phyloP scores from a whole-genome alignment of 2,888 invertebrate species.

The Torymus texanus region DNA sequence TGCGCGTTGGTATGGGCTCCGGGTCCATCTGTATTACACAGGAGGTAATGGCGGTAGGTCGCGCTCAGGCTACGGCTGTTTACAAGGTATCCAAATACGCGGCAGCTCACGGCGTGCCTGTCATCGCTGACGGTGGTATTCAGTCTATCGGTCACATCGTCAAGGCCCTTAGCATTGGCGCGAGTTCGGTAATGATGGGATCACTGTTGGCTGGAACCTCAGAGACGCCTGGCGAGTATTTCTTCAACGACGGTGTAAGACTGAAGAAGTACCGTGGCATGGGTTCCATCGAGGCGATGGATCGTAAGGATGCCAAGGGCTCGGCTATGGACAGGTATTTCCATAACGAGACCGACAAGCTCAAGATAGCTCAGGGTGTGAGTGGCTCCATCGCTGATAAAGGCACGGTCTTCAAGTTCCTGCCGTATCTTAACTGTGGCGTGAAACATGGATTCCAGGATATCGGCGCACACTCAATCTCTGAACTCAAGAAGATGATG shows the following conservation, averaged over 20 bases:
- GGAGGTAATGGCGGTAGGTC: constrained; percentile 98
- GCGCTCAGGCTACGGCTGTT: constrained; percentile 98
- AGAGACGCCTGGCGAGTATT: constrained; percentile 99
- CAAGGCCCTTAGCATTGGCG: constrained; percentile 94
- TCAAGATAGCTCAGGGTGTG: constrained; percentile 99
- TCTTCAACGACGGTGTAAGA: constrained; percentile 97
- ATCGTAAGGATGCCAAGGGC: constrained; percentile 90
- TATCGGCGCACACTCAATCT: constrained; percentile 88
- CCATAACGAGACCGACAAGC: constrained; percentile 93
- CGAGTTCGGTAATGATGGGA: constrained; percentile 99
- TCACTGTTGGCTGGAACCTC: constrained; percentile 97
- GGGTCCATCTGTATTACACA: constrained; percentile 99
- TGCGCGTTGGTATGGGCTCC: constrained; percentile 98
- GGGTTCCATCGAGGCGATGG: constrained; percentile 99
- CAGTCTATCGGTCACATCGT: constrained; percentile 96
- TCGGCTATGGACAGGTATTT: constrained; percentile 90
- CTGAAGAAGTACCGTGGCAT: constrained; percentile 99
- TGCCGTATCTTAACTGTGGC: constrained; percentile 96
- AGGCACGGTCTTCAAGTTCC: constrained; percentile 95
- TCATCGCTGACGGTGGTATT: constrained; percentile 98
- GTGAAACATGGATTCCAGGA: constrained; percentile 98
- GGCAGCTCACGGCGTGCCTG: constrained; percentile 89
- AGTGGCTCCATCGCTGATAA: constrained; percentile 99
- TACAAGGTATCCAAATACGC: constrained; percentile 96
- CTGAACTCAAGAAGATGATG: constrained; percentile 81